Base-by-base conservation (phyloP, 2,797 vertebrate species). In the Sandelia bainsii region DNA sequence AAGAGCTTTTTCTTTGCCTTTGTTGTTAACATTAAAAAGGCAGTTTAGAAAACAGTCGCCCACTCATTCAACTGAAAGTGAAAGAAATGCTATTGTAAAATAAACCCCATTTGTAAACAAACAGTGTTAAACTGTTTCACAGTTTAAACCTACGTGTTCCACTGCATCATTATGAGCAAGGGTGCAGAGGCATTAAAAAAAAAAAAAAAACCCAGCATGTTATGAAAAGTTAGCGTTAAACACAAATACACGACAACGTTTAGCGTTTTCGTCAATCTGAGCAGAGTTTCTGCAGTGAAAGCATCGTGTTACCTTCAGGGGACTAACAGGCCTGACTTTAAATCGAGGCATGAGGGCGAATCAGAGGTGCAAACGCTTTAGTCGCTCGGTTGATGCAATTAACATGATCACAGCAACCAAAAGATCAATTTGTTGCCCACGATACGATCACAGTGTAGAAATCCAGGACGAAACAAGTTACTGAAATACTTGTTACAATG, bases 251-350 rank as follows among this genome's bases (percentile, higher is more conserved):
- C 39, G 8, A 39, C 37, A 39, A 13, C 37, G 4, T 39, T 12
- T 39, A 13, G 37, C 37, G 12, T 13, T 13, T 34, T 8, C 32
- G 32, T 34, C 32, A 39, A 39, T 13, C 11, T 39, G 37, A 34
- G 9, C 34, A 27, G 9, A 8, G 9, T 48, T 14, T 0, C 5
- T 5, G 17, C 42, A 4, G 27, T 13, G 45, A 45, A 67, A 63
- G 72, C 77, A 75, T n/a, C 0, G 66, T 71, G 83, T 69, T 12
- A 59, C 71, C 69, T 74, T 17, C 3, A 67, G 0, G 8, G 6
- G 17, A 14, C 62, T 5, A 13, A 7, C 2, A 16, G 60, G 48
- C 79, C 72, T 58, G 22, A n/a, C 25, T 5, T 14, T 1, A 9
- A 46, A 46, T 17, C 52, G 23, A 39, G 11, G 22, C 45, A 16